These are phyloP conservation scores for Drosophila atripex DNA, from an alignment of 2,888 invertebrate genomes.

Conservation along the genomic window DNA sequence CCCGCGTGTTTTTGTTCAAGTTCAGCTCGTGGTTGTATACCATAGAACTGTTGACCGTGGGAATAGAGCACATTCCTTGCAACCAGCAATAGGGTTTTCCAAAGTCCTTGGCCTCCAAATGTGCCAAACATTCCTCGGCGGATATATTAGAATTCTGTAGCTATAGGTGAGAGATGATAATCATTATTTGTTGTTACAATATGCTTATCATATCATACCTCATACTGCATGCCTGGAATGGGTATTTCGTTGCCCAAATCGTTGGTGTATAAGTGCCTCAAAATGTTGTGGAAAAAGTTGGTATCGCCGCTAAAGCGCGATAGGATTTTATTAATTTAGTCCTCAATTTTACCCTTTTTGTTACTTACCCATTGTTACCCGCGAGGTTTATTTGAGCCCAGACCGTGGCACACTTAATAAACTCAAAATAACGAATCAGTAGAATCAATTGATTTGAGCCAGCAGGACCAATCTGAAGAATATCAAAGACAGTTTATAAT, in stretches of 20 bases:
- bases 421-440: slow-evolving; percentile 52
- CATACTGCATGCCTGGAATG: slow-evolving; percentile 62
- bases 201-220: slow-evolving; percentile 33
- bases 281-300: slow-evolving; percentile 53
- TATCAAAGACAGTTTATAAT: slow-evolving; percentile 10
- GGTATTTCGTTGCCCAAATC: slow-evolving; percentile 62
- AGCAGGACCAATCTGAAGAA: slow-evolving; percentile 47
- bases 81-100: slow-evolving; percentile 96
- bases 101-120: slow-evolving; percentile 84
- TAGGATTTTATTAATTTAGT: not conserved
- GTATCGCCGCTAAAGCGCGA: slow-evolving; percentile 45
- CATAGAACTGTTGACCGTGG: slow-evolving; percentile 86
- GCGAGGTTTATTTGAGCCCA: slow-evolving; percentile 39
- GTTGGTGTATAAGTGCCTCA: slow-evolving; percentile 56
- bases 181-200: not conserved
- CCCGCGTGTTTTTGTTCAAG: slow-evolving; percentile 87
- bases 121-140: slow-evolving; percentile 47
- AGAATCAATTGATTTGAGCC: slow-evolving; percentile 46
- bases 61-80: slow-evolving; percentile 94
- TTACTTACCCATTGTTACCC: slow-evolving; percentile 46
- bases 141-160: slow-evolving; percentile 45
- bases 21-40: slow-evolving; percentile 58
- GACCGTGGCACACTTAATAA: slow-evolving; percentile 63
- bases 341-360: not conserved
- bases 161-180: slow-evolving; percentile 12